These are phyloP conservation scores for Drosophila kambysellisi DNA, from an alignment of 2,888 invertebrate species.

Conservation along the genomic window DNA sequence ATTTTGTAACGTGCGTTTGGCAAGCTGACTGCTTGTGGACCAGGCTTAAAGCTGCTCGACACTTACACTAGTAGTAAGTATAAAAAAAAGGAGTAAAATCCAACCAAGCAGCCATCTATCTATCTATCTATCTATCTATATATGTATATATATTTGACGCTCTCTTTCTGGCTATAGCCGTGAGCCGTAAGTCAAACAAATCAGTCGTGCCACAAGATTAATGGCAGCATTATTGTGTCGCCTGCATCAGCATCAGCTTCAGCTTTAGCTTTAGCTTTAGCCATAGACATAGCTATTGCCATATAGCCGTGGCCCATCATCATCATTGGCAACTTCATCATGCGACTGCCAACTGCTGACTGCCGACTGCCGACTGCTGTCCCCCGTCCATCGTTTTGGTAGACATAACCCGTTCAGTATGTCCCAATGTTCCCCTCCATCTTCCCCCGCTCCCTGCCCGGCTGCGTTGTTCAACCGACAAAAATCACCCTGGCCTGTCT, in stretches of 20 bases:
- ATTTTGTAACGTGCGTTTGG: constrained; percentile 74
- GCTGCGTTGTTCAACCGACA: constrained; percentile 2
- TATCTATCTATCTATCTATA: constrained; percentile 13
- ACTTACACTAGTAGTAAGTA: neutral
- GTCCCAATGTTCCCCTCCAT: neutral
- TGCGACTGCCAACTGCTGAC: constrained; percentile 49
- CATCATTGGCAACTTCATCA: constrained; percentile 78
- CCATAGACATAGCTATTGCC: constrained; percentile 9
- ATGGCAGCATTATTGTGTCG: constrained; percentile 84
- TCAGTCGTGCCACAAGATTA: constrained; percentile 84
- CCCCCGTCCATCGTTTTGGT: constrained; percentile 40
- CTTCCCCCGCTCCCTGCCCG: constrained; percentile 14
- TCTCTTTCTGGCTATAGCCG: constrained; percentile 59
- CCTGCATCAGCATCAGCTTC: constrained; percentile 60
- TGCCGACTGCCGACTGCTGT: constrained; percentile 6
- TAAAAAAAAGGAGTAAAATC: neutral
- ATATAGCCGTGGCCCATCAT: constrained; percentile 50
- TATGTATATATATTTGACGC: constrained; percentile 4
- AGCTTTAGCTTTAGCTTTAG: constrained; percentile 6
- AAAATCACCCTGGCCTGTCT: constrained; percentile 26
- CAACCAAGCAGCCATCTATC: constrained; percentile 28
- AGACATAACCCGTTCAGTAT: constrained; percentile 52
- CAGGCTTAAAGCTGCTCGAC: constrained; percentile 56
- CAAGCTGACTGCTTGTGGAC: constrained; percentile 43
- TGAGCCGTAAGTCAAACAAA: constrained; percentile 83